Base-by-base conservation (phyloP, 1,140 invertebrate species). In the Calephelis nemesis region DNA sequence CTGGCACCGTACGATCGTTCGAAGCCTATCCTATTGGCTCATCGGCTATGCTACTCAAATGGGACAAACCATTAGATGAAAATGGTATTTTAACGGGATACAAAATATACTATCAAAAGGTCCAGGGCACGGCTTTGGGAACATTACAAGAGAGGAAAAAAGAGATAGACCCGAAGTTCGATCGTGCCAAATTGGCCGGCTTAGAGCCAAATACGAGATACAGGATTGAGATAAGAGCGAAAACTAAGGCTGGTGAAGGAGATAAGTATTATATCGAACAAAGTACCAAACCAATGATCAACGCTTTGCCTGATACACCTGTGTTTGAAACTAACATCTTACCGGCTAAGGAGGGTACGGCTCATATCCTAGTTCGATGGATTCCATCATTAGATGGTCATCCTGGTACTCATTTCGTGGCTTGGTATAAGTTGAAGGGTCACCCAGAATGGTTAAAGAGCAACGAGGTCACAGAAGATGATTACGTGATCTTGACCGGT, bases 1-100 rank as follows among this genome's bases (percentile, higher is more conserved):
- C 98, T 0, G 98, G 97, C 10, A 95, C 97, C 5, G 97, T 99
- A 7, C 93, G 96, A 63, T 94, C 94, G n/a, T 92, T 94, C 63
- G 96, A 97, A 82, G 97, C 96, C 0, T 95, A 95, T 78, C 96
- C 96, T 0, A 93, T 98, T 81, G 98, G 98, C 11, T 96, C 97
- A 0, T 98, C 96, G 15, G 97, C 97, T 11, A 95, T 99, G 79
- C 94, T 95, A 63, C 90, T 99, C 0, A 95, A 94, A 63, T 99
- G 99, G 99, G 96, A 97, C 81, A 96, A 96, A 82, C 99, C 99
- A 0, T 94, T 97, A 15, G 96, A 98, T 81, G 95, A 97, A 13
- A 99, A 99, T 92, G 99, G 99, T 39, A 94, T 96, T 69, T 88
- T 99, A 0, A 98, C 95, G 2, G 98, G 98, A 8, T 99, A 99